Percentiles rank a stretch among this genome's conserved stretches.
phyloP scores from a whole-genome alignment of 1,140 invertebrate genomes.

The Rhyzopertha dominica region DNA sequence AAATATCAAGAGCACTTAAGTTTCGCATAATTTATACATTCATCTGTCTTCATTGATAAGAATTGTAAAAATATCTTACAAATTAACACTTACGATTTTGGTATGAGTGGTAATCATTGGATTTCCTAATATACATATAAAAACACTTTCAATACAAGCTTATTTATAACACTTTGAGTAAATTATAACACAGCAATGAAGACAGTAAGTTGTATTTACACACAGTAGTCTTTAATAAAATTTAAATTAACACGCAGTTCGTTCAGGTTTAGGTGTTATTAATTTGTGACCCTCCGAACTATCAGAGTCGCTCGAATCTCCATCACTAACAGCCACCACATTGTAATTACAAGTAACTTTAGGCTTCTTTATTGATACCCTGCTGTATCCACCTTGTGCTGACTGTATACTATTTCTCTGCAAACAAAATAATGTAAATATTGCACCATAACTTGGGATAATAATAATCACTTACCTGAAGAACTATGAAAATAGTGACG shows the following conservation, averaged over 20 bases:
- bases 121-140: constrained; percentile 16
- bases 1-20: constrained; percentile 48
- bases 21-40: constrained; percentile 40
- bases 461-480: constrained; percentile 53
- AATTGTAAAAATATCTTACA: constrained; percentile 20
- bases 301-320: constrained; percentile 41
- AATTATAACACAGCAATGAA: constrained; percentile 29
- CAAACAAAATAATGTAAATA: constrained; percentile 19
- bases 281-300: constrained; percentile 39
- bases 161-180: constrained; percentile 14
- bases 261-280: constrained; percentile 35
- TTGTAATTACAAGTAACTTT: constrained; percentile 47
- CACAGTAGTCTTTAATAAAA: constrained; percentile 22
- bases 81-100: constrained; percentile 33
- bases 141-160: too few relatives aligned
- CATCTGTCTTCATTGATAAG: constrained; percentile 36
- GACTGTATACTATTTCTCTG: constrained; percentile 40
- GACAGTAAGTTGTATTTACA: constrained; percentile 30
- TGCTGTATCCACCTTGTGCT: constrained; percentile 37
- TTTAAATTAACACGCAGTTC: constrained; percentile 37
- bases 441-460: background rate
- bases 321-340: constrained; percentile 43
- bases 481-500: constrained; percentile 59
- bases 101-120: constrained; percentile 32
- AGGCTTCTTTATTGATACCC: constrained; percentile 44